Conservation (phyloP, 1,140 invertebrate genomes). For the Watersipora subatra region DNA sequence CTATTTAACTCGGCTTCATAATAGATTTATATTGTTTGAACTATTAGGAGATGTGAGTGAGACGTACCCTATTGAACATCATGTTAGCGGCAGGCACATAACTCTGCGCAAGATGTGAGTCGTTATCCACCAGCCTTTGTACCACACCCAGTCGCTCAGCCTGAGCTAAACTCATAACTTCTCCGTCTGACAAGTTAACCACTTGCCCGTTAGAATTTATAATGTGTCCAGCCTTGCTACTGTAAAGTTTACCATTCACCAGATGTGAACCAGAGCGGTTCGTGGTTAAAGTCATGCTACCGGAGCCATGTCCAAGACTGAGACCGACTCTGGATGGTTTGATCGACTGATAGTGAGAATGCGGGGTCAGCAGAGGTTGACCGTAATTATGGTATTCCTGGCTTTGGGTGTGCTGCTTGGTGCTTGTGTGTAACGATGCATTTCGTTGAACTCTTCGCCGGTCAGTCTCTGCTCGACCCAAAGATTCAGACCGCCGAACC, state of each 20-base stretch:
- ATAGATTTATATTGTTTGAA: no score
- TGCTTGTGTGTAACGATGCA: conserved; percentile 46
- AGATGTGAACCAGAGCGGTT: not conserved
- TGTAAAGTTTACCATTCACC: not conserved
- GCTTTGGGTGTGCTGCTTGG: not conserved
- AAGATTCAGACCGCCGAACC: conserved; percentile 62
- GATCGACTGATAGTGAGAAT: no score
- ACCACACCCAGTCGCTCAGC: not conserved
- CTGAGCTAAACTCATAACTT: not conserved
- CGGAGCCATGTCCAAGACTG: no score
- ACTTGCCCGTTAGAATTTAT: not conserved
- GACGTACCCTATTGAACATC: not conserved
- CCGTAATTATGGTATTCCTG: not conserved
- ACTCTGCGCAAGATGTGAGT: not conserved
- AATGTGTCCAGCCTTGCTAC: not conserved
- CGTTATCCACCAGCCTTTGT: not conserved
- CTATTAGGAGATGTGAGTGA: no score
- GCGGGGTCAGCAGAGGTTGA: no score
- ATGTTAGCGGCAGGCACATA: not conserved
- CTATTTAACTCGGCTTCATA: no score
- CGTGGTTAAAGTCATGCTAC: not conserved
- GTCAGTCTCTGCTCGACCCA: conserved; percentile 61
- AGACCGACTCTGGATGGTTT: no score
- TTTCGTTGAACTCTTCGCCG: conserved; percentile 43
- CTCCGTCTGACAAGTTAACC: not conserved